Evolutionary conservation across 2,113 vertebrate genomes (phyloP), one percentile per base, ranked within the genome.

Genomic region (Capra hircus): DNA sequence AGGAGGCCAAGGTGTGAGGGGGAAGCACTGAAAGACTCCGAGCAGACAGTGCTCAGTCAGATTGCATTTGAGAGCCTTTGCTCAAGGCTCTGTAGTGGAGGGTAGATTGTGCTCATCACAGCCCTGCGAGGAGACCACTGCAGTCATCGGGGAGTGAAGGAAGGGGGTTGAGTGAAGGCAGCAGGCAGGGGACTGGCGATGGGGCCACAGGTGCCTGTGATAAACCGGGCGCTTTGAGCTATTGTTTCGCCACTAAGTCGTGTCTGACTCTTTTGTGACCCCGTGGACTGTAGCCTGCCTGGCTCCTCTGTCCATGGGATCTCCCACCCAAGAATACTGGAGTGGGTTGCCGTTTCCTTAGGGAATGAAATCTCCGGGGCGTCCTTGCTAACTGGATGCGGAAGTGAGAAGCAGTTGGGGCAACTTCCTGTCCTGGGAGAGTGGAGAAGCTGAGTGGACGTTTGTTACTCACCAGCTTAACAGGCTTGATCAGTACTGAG

Each of bases 361-460:
- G 78, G 25, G 57, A 50, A 40, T 30, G 30, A 45, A 89, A 25
- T 19, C 57, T 88, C 77, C 9, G 4, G 16, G 64, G 50, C 1
- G 5, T 57, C 2, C 5, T n/a, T n/a, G 57, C 50, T 81, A 9
- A 67, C 0, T 30, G 45, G 52, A 45, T 0, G 0, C 6, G 8
- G 43, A 60, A 43, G 16, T 15, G 74, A 52, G 50, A 23, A 86
- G 52, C 15, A 48, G 3, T 45, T 28, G 33, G 77, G 13, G 1
- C 27, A 23, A 83, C 12, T 43, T 74, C 48, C 40, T 59, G 33
- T 53, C 11, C 6, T 59, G 53, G 21, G 4, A 17, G 25, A 57
- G 59, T 14, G 10, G 52, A 62, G 33, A 78, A n/a, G 33, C 50
- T 33, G 60, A 40, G 50, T 7, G 16, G 28, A 11, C 12, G 1